phyloP scores from a whole-genome alignment of 1,140 invertebrate genomes.

The Saxidomus purpurata region DNA sequence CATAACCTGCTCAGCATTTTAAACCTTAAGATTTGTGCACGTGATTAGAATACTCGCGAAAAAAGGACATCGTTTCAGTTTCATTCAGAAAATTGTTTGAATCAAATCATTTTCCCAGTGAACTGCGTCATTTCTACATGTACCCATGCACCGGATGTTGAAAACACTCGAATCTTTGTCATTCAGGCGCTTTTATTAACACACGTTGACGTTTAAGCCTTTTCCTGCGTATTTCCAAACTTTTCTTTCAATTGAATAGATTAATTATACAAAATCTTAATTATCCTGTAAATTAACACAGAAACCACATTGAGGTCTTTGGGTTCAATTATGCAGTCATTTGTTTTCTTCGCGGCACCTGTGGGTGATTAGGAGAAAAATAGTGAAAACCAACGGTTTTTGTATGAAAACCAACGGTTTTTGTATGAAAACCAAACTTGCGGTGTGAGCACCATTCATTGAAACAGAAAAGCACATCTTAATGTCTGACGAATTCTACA shows the following conservation, averaged over 20 bases:
- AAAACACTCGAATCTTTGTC: neutral
- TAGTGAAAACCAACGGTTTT: neutral
- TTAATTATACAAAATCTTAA: slow-evolving; percentile 42
- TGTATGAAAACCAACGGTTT: neutral
- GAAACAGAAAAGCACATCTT: neutral
- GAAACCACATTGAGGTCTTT: slow-evolving; percentile 1
- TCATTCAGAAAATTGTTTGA: neutral
- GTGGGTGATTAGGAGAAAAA: slow-evolving; percentile 13
- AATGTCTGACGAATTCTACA: neutral
- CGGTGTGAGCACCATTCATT: neutral
- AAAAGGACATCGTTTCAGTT: neutral
- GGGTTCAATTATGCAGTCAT: neutral
- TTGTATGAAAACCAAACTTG: neutral
- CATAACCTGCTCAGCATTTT: neutral
- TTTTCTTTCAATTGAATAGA: neutral
- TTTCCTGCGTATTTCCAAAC: neutral
- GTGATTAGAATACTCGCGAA: neutral
- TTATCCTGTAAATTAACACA: slow-evolving; percentile 16
- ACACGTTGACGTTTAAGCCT: neutral
- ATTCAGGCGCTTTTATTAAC: neutral
- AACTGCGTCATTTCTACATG: neutral
- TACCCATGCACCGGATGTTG: neutral
- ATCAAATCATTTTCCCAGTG: neutral
- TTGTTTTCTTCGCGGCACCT: slow-evolving; percentile 42
- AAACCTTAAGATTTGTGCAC: neutral